A percentile compares a stretch with the other conserved stretches of the same genome.
Conservation (phyloP, 2,113 vertebrate genomes). For the Nesoenas mayeri region DNA sequence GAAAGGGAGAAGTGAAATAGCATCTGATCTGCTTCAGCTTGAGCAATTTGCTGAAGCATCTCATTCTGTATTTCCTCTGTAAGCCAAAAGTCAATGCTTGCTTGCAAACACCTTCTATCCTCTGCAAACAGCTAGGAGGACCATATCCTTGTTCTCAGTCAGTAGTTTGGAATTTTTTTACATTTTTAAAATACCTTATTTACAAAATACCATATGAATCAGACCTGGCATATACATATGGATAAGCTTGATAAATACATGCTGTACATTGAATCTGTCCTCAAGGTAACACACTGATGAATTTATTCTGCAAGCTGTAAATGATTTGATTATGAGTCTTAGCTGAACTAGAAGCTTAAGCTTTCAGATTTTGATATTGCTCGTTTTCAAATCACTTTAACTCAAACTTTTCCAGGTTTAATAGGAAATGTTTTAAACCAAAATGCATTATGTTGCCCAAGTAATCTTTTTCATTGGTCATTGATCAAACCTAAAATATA, state of each 20-base stretch:
- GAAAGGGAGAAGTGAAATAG: background rate
- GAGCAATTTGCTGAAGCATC: background rate
- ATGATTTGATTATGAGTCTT: constrained; percentile 26
- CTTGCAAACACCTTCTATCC: constrained; percentile 8
- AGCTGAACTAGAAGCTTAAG: constrained; percentile 26
- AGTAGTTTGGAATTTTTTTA: background rate
- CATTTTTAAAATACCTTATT: background rate
- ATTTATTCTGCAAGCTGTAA: constrained; percentile 43
- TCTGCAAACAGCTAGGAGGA: constrained; percentile 11
- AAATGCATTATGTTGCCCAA: background rate
- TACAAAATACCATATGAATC: background rate
- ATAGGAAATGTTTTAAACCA: background rate
- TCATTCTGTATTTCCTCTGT: background rate
- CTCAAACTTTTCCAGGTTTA: background rate
- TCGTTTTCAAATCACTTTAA: background rate
- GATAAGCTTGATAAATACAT: background rate
- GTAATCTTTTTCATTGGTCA: background rate
- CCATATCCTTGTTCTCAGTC: background rate
- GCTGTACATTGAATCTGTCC: background rate
- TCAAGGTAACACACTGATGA: background rate
- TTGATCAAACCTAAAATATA: background rate
- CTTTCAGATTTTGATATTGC: background rate
- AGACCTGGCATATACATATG: background rate
- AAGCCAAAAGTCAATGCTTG: background rate
- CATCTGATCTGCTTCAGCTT: constrained; percentile 13